Evolutionary conservation across 2,797 vertebrate species (phyloP).

Genomic region (Clamator glandarius): DNA sequence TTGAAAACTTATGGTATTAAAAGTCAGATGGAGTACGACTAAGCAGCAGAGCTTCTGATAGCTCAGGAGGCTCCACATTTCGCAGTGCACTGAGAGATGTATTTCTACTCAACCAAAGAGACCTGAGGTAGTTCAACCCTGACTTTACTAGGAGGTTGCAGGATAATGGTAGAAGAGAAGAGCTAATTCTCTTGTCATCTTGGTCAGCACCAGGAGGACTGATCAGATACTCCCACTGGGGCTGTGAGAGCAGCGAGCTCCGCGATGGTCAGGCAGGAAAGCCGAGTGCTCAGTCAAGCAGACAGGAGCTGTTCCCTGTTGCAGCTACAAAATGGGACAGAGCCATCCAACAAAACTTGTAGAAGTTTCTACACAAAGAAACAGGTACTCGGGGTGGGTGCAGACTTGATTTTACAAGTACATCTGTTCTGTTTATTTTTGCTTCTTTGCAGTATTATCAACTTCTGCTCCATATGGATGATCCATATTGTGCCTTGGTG

Average conservation of each 20-base stretch:
- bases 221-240: fast-evolving
- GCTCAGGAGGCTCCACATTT: background rate
- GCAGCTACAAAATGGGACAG: constrained; percentile 13
- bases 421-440: constrained; percentile 86
- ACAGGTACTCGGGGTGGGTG: constrained; percentile 78
- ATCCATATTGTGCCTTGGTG: constrained; percentile 83
- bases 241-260: background rate
- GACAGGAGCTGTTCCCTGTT: background rate
- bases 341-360: constrained; percentile 57
- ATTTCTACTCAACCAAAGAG: background rate
- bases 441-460: constrained; percentile 80
- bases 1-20: background rate
- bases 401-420: constrained; percentile 81
- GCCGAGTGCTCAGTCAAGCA: fast-evolving
- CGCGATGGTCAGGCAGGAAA: fast-evolving
- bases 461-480: constrained; percentile 84
- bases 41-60: background rate
- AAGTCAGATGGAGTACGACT: background rate
- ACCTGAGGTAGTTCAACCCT: background rate
- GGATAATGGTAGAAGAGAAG: background rate
- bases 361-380: constrained; percentile 75
- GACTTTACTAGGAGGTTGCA: background rate
- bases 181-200: background rate
- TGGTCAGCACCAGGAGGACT: background rate
- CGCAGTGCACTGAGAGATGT: background rate